Evolutionary conservation across 1,140 invertebrate species (phyloP).

Genomic region (Popillia japonica): DNA sequence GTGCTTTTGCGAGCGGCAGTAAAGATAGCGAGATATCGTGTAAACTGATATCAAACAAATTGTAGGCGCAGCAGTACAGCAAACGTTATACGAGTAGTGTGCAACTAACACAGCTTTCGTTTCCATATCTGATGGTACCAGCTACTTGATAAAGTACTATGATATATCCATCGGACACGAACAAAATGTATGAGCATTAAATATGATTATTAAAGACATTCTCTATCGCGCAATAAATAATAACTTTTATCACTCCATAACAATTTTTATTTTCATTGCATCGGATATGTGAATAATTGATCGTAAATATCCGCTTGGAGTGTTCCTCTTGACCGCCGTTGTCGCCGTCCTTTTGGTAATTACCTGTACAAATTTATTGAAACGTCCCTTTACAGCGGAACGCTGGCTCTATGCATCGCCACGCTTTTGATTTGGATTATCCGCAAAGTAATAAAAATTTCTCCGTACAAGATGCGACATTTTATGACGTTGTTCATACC

Average conservation of each 20-base stretch:
- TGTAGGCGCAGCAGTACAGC: slow-evolving; percentile 54
- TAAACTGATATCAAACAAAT: slow-evolving; percentile 59
- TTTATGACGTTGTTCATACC: slow-evolving; percentile 4
- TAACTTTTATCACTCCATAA: slow-evolving; percentile 33
- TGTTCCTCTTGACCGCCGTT: not conserved
- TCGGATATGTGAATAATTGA: slow-evolving; percentile 23
- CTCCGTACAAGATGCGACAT: not conserved
- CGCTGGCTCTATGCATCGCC: not conserved
- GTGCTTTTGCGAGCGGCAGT: slow-evolving; percentile 54
- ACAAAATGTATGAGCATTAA: slow-evolving; percentile 31
- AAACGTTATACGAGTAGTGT: slow-evolving; percentile 41
- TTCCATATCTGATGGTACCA: slow-evolving; percentile 52
- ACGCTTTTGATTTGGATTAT: not conserved
- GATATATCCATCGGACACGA: slow-evolving; percentile 33
- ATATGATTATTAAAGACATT: slow-evolving; percentile 25
- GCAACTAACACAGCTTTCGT: slow-evolving; percentile 42
- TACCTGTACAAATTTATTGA: slow-evolving; percentile 1
- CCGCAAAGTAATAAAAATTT: not conserved
- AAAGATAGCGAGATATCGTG: slow-evolving; percentile 57
- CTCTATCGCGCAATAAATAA: slow-evolving; percentile 10
- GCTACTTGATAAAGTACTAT: slow-evolving; percentile 49
- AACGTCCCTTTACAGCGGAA: not conserved
- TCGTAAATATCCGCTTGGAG: slow-evolving; percentile 9
- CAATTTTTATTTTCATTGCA: not conserved
- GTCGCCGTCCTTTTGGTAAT: not conserved